A percentile compares a stretch with the other conserved stretches of the same genome.
phyloP scores from a whole-genome alignment of 2,113 vertebrate species.

The Lampris megalopsis region DNA sequence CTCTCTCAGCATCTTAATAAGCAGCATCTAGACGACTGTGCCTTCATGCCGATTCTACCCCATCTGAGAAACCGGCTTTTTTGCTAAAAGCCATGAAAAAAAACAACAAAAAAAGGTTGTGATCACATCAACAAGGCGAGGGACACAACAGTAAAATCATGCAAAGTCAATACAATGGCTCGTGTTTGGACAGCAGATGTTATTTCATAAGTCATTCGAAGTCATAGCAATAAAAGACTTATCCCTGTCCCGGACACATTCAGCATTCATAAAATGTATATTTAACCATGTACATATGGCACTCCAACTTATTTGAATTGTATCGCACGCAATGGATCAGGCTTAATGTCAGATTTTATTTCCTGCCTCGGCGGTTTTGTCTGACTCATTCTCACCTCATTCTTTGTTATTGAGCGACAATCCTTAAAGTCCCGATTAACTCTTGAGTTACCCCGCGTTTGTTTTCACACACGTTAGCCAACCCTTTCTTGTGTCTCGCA shows the following conservation, averaged over 20 bases:
- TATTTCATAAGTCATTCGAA: background rate
- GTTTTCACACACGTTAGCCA: conserved; percentile 24
- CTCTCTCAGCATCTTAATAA: conserved; percentile 44
- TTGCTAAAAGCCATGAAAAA: background rate
- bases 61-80: conserved; percentile 18
- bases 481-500: conserved; percentile 10
- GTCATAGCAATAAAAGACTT: background rate
- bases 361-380: conserved; percentile 12
- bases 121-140: background rate
- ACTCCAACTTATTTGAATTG: background rate
- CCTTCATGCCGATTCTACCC: conserved; percentile 15
- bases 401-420: conserved; percentile 36
- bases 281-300: background rate
- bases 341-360: conserved; percentile 1
- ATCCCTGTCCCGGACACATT: background rate
- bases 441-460: conserved; percentile 9
- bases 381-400: conserved; percentile 48
- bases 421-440: conserved; percentile 18
- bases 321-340: background rate
- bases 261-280: background rate
- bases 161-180: background rate
- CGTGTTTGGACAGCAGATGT: background rate
- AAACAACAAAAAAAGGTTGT: conserved; percentile 22
- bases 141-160: background rate
- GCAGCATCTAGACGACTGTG: conserved; percentile 17